These are phyloP conservation scores for Strigops habroptila DNA, from an alignment of 2,113 vertebrate genomes.

Conservation along the genomic window DNA sequence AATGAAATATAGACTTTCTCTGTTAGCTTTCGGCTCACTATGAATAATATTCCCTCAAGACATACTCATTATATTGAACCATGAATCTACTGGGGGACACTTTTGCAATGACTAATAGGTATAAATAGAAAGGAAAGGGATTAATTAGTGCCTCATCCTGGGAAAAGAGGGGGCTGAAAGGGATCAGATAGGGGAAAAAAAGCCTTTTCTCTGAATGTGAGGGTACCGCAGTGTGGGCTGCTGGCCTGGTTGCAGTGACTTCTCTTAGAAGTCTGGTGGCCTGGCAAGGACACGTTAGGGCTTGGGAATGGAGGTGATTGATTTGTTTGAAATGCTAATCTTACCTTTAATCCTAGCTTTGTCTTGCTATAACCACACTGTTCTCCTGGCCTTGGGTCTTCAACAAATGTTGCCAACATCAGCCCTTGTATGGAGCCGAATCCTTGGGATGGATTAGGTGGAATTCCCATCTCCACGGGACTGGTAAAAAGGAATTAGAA, in stretches of 20 bases:
- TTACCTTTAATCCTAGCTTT: neutral
- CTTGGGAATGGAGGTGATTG: neutral
- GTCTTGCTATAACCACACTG: neutral
- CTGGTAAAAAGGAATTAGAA: neutral
- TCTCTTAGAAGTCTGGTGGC: neutral
- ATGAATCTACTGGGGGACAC: neutral
- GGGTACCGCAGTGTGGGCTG: neutral
- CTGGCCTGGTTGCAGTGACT: neutral
- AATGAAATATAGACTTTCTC: conserved; percentile 20
- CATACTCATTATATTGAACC: neutral
- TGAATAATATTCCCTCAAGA: conserved; percentile 38
- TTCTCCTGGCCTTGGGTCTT: neutral
- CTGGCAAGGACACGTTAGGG: neutral
- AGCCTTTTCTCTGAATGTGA: neutral
- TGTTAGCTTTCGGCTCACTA: neutral
- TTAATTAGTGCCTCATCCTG: conserved; percentile 11
- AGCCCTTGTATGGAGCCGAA: neutral
- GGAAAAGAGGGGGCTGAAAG: conserved; percentile 56
- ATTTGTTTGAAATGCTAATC: neutral
- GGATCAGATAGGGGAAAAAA: neutral
- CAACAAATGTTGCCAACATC: neutral
- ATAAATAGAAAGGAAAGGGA: conserved; percentile 60
- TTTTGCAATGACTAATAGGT: conserved; percentile 20
- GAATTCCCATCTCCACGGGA: neutral
- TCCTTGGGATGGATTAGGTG: neutral